Evolutionary conservation across 2,888 invertebrate genomes (phyloP).

Genomic region (Drosophila longiperda): DNA sequence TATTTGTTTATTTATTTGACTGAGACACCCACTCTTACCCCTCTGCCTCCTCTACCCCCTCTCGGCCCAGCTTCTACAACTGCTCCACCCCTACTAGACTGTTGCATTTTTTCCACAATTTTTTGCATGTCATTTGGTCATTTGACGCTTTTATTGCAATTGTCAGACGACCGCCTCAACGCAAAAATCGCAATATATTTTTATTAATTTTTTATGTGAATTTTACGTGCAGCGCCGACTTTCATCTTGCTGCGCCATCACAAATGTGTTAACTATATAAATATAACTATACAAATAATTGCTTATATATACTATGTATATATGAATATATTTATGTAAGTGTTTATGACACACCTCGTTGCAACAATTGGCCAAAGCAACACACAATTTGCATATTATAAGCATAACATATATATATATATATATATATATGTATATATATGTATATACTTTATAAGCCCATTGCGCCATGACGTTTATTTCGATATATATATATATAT

Average conservation of each 20-base stretch:
- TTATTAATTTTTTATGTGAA: constrained; percentile 59
- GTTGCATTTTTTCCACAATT: constrained; percentile 34
- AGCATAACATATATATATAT: constrained; percentile 22
- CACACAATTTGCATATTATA: constrained; percentile 56
- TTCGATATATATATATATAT: constrained; percentile 33
- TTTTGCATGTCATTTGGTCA: constrained; percentile 60
- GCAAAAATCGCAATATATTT: constrained; percentile 43
- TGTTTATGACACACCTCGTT: constrained; percentile 48
- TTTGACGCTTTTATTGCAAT: constrained; percentile 41
- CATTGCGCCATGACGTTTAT: constrained; percentile 60
- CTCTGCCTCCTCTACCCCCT: background rate
- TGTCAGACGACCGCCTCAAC: constrained; percentile 52
- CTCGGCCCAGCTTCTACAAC: background rate
- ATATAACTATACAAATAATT: constrained; percentile 8
- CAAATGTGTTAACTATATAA: constrained; percentile 11
- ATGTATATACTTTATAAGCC: constrained; percentile 29
- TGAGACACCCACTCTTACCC: constrained; percentile 16
- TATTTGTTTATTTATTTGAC: constrained; percentile 55
- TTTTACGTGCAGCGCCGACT: constrained; percentile 48
- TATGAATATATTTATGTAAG: constrained; percentile 22
- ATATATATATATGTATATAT: constrained; percentile 29
- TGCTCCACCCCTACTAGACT: constrained; percentile 1
- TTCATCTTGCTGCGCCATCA: constrained; percentile 47
- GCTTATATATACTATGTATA: background rate
- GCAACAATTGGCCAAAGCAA: constrained; percentile 28